Percentiles rank a stretch among this genome's conserved stretches.
phyloP scores from a whole-genome alignment of 2,888 invertebrate genomes.

The Thera obeliscata region DNA sequence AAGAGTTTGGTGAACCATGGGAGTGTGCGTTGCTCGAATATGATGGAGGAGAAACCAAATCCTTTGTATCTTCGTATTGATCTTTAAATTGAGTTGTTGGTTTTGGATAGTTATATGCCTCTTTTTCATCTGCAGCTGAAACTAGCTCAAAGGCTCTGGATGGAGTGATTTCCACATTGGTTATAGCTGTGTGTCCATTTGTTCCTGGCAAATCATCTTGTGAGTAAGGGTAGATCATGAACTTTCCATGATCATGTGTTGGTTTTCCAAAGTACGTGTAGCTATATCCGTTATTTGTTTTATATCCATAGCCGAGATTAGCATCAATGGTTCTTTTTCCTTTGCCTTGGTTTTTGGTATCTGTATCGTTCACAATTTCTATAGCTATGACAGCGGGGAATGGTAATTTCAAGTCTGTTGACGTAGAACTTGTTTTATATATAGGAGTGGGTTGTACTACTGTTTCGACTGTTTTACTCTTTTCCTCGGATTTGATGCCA shows the following conservation, averaged over 20 bases:
- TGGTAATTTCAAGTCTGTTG: constrained; percentile 39
- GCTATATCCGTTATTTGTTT: constrained; percentile 80
- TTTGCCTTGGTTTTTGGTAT: constrained; percentile 83
- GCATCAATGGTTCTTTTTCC: constrained; percentile 87
- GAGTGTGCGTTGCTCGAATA: constrained; percentile 42
- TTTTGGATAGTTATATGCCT: constrained; percentile 65
- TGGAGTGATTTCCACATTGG: constrained; percentile 83
- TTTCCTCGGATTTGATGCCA: constrained; percentile 68
- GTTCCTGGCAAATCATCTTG: constrained; percentile 85
- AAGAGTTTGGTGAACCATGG: constrained; percentile 36
- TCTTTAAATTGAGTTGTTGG: constrained; percentile 61
- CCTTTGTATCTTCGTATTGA: constrained; percentile 56
- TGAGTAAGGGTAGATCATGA: constrained; percentile 88
- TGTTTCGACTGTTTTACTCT: constrained; percentile 50
- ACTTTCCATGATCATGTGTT: constrained; percentile 79
- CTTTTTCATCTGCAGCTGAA: constrained; percentile 64
- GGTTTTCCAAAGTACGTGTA: constrained; percentile 80
- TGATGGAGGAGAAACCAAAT: constrained; percentile 53
- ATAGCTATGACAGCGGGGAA: constrained; percentile 86
- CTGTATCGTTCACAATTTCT: constrained; percentile 85
- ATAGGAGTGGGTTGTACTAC: constrained; percentile 38
- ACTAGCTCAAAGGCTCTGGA: constrained; percentile 83
- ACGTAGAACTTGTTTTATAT: constrained; percentile 45
- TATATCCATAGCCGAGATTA: constrained; percentile 88
- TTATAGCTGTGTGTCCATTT: constrained; percentile 51